Evolutionary conservation across 2,113 vertebrate genomes (phyloP).

Genomic region (Phrynosoma blainvillii): DNA sequence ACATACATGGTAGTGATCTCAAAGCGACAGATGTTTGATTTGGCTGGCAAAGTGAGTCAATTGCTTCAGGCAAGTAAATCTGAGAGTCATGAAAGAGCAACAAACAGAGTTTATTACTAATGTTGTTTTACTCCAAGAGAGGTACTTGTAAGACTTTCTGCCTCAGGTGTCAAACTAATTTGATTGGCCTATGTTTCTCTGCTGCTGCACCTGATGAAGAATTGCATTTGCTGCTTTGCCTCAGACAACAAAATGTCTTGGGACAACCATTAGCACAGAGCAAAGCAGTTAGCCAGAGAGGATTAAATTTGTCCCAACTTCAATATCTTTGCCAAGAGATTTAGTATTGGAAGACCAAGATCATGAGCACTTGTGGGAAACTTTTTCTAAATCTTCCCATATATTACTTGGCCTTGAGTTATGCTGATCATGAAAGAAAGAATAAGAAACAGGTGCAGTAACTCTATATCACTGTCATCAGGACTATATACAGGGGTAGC

Average conservation of each 20-base stretch:
- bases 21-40: neutral
- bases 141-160: neutral
- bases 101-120: neutral
- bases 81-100: neutral
- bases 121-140: neutral
- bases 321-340: neutral
- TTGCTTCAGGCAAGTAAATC: neutral
- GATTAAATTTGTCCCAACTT: neutral
- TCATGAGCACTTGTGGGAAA: neutral
- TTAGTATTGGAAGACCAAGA: neutral
- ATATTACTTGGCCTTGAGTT: neutral
- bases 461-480: neutral
- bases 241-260: neutral
- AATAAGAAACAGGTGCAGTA: neutral
- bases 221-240: neutral
- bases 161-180: neutral
- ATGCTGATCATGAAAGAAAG: neutral
- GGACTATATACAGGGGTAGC: neutral
- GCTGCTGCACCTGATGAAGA: neutral
- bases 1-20: neutral
- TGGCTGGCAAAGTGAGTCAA: neutral
- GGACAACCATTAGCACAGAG: neutral
- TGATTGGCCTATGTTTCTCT: neutral
- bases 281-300: neutral
- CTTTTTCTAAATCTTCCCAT: neutral